phyloP scores from a whole-genome alignment of 2,113 vertebrate species.

The Salvator merianae region DNA sequence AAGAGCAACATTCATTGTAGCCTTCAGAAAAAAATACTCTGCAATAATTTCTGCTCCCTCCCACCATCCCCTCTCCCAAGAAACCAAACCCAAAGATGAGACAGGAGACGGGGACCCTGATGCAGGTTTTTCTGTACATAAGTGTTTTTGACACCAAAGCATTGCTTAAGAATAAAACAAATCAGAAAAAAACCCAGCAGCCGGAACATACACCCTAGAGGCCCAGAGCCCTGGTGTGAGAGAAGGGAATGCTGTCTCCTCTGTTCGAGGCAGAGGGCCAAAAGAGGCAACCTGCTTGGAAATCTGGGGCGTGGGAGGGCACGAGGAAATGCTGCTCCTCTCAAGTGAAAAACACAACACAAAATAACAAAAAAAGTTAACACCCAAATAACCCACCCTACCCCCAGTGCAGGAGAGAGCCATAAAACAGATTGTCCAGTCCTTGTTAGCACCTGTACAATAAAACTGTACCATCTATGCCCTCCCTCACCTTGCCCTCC shows the following conservation, averaged over 20 bases:
- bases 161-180: constrained; percentile 77
- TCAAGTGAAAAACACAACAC: constrained; percentile 72
- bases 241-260: background rate
- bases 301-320: constrained; percentile 22
- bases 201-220: constrained; percentile 76
- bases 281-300: constrained; percentile 34
- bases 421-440: constrained; percentile 70
- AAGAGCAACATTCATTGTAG: background rate
- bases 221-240: constrained; percentile 62
- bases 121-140: constrained; percentile 80
- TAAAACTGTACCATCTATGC: constrained; percentile 92
- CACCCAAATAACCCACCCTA: constrained; percentile 48
- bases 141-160: constrained; percentile 83
- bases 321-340: constrained; percentile 62
- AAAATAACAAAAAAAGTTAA: constrained; percentile 65
- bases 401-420: constrained; percentile 52
- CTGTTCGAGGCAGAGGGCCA: background rate
- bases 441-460: constrained; percentile 98
- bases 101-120: constrained; percentile 72
- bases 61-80: background rate
- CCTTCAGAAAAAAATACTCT: too few species aligned
- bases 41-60: too few species aligned
- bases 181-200: constrained; percentile 67
- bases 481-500: background rate
- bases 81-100: constrained; percentile 46